Evolutionary conservation across 2,888 invertebrate genomes (phyloP), one percentile per base, ranked within the genome.

Genomic region (Polietes domitor): DNA sequence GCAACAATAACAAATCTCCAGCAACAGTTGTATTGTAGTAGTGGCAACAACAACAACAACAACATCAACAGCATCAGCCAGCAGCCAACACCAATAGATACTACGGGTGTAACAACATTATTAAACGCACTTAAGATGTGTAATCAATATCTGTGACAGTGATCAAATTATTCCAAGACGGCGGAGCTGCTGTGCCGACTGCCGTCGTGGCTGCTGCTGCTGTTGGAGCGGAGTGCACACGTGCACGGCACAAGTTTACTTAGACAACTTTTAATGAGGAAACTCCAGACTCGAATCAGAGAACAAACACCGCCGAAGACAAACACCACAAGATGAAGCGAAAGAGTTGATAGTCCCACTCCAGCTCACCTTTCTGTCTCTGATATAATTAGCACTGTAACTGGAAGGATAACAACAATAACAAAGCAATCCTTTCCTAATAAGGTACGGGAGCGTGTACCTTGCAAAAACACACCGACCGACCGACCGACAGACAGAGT

Each of bases 71-170:
- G 19, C 6, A 41, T 15, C 47, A 47, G 53, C 53, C 7, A 53
- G 26, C 26, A 47, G 32, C 63, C n/a, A n/a, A n/a, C n/a, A 10
- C 4, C 37, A 15, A 61, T 26, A 24, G 68, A 21, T 19, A 43
- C 63, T 10, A 41, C 37, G 12, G 72, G 7, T 53, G 70, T 58
- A 78, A 74, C 53, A 65, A 65, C 7, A 50, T 80, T 77, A 83
- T 80, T 80, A 77, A 75, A 72, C 43, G 24, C 50, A 76, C 61
- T 78, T 63, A 76, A 84, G 76, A 78, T 72, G 58, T 80, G 80
- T 76, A 76, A 81, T 81, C 80, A 76, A 80, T 81, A 80, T 80
- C 72, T 78, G 50, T 41, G 72, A 61, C 77, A 78, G 58, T 53
- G 50, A 78, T 80, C 77, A 76, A 80, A 81, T 78, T 75, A 78